Evolutionary conservation across 2,113 vertebrate species (phyloP), one percentile per base, ranked within the genome.

Genomic region (Dunckerocampus dactyliophorus): DNA sequence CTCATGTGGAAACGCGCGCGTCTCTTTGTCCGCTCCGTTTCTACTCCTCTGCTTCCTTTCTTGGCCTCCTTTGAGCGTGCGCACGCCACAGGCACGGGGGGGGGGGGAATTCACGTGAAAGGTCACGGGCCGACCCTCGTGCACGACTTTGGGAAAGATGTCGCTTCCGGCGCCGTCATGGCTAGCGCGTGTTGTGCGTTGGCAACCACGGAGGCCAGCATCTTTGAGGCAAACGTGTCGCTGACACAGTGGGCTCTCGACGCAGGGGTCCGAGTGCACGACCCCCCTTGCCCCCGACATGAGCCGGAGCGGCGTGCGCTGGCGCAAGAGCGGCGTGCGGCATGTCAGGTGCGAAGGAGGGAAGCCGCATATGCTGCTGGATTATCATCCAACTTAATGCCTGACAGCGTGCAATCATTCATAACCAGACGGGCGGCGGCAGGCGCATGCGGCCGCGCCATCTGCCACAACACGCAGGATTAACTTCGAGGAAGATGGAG

Each of bases 331-430:
- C 37, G 11, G 42, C 67, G 67, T 11, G 10, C 63, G 65, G 64
- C 61, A 46, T 39, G 10, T 34, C 53, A 22, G 49, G 20, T 15
- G 54, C 31, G 53, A 71, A 62, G 59, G 54, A 63, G 61, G 49
- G 43, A 69, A 53, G 69, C 71, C 88, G 85, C 89, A 90, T 89
- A 91, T 90, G 90, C 81, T 89, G 81, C 22, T 77, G 87, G 88
- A 90, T 91, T 90, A 90, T 90, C 85, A 90, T 91, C 88, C 87
- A 85, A 85, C 77, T 75, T 89, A 90, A 90, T 85, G 83, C 88
- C 76, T 82, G 65, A 79, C 74, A 82, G 80, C 71, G 20, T 48
- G 82, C 87, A 87, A 86, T 89, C 86, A 88, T 90, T 91, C 87
- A 90, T 86, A 89, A 89, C 88, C 83, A 80, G 84, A 85, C 83